Percentiles rank a stretch among this genome's conserved stretches.
These are phyloP conservation scores for Squalus acanthias DNA, from an alignment of 2,797 vertebrate species.

Conservation along the genomic window DNA sequence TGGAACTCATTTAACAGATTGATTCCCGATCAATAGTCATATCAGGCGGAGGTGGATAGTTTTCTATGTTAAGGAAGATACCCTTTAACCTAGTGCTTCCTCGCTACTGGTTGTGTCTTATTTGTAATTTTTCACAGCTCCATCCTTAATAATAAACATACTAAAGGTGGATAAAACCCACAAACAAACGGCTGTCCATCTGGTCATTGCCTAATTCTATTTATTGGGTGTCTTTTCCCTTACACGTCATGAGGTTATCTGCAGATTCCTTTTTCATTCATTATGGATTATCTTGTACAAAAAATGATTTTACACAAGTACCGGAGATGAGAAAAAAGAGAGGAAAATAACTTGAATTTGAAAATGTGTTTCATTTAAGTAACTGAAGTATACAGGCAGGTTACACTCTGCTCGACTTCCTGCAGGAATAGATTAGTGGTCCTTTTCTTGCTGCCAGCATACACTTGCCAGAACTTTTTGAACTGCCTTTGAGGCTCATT, in stretches of 20 bases:
- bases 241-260: not conserved
- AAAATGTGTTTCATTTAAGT: no score
- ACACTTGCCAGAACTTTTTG: no score
- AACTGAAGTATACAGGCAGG: no score
- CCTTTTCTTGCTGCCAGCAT: no score
- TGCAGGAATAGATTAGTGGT: no score
- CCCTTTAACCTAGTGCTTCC: not conserved
- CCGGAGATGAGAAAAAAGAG: no score
- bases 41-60: not conserved
- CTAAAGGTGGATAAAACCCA: not conserved
- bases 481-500: no score
- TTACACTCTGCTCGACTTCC: no score
- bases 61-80: not conserved
- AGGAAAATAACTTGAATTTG: no score
- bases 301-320: no score
- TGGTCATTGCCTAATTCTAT: not conserved
- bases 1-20: not conserved
- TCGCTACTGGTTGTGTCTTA: no score
- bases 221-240: not conserved
- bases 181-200: not conserved
- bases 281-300: no score
- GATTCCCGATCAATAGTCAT: not conserved
- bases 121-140: not conserved
- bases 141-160: not conserved
- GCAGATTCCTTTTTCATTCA: not conserved